These are phyloP conservation scores for Crotophaga sulcirostris DNA, from an alignment of 2,113 vertebrate genomes.

Conservation along the genomic window DNA sequence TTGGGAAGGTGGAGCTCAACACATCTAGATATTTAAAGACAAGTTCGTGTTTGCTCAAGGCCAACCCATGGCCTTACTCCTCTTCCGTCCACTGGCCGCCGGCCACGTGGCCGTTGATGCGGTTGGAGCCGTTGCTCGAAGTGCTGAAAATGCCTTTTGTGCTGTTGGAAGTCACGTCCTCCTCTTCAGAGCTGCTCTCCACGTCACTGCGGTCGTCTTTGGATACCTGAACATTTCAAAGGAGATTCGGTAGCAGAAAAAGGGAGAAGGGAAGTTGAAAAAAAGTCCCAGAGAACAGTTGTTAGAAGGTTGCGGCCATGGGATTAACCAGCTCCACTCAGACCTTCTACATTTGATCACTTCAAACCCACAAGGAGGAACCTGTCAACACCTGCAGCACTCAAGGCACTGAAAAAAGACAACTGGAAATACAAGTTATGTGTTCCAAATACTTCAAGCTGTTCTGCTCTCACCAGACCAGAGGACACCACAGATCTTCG, in stretches of 20 bases:
- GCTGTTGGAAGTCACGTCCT: slow-evolving; percentile 66
- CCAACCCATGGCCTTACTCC: slow-evolving; percentile 21
- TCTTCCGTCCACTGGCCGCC: slow-evolving; percentile 76
- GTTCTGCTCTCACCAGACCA: not conserved
- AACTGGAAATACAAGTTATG: not conserved
- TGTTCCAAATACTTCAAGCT: too few species aligned
- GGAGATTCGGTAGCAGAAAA: not conserved
- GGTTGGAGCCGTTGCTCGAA: slow-evolving; percentile 83
- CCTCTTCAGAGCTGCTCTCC: slow-evolving; percentile 96
- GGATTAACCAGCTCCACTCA: not conserved
- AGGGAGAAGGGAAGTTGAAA: not conserved
- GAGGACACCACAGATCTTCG: not conserved
- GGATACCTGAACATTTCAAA: slow-evolving; percentile 76
- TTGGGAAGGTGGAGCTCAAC: slow-evolving; percentile 57
- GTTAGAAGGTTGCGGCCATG: not conserved
- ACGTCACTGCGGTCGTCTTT: slow-evolving; percentile 97
- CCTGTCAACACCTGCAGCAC: not conserved
- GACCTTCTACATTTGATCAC: not conserved
- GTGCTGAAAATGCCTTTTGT: slow-evolving; percentile 62
- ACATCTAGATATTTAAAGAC: slow-evolving; percentile 47
- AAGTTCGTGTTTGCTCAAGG: slow-evolving; percentile 51
- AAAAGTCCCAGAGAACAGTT: not conserved
- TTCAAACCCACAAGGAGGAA: not conserved
- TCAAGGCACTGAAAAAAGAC: not conserved
- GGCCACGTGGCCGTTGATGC: slow-evolving; percentile 84